Conservation (phyloP, 2,888 invertebrate genomes). For the Eristalis intricaria region DNA sequence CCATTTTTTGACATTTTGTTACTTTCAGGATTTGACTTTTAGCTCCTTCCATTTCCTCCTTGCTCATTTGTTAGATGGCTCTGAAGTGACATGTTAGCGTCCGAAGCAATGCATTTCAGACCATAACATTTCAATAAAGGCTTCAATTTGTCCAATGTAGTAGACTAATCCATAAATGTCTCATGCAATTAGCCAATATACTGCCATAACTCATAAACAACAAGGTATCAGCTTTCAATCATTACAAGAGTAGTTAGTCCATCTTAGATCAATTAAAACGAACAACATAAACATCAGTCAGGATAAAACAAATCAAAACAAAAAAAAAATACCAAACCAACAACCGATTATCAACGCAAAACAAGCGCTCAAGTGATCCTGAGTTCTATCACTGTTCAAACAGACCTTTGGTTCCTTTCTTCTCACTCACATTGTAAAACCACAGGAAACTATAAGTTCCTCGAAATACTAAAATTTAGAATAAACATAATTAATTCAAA, state of each 20-base stretch:
- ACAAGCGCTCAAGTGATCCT: slow-evolving; percentile 71
- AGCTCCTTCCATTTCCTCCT: too few species aligned
- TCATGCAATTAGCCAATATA: too few species aligned
- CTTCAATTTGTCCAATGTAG: too few species aligned
- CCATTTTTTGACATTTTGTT: too few species aligned
- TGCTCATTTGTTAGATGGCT: too few species aligned
- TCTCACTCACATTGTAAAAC: slow-evolving; percentile 68
- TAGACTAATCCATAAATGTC: too few species aligned
- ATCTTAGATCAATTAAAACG: background rate
- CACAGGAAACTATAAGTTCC: slow-evolving; percentile 72
- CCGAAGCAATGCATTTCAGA: too few species aligned
- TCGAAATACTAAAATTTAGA: slow-evolving; percentile 63
- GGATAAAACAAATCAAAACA: slow-evolving; percentile 59
- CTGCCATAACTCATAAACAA: too few species aligned
- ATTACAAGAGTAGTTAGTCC: background rate
- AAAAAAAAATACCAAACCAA: too few species aligned
- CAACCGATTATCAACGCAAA: slow-evolving; percentile 39
- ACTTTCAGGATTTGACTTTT: too few species aligned
- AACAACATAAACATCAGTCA: slow-evolving; percentile 72
- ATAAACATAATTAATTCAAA: slow-evolving; percentile 50
- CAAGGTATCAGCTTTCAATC: background rate
- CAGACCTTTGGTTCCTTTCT: slow-evolving; percentile 69
- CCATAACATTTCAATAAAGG: too few species aligned
- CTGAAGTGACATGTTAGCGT: too few species aligned
- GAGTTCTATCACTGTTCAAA: slow-evolving; percentile 48